These are phyloP conservation scores for Exocentrus adspersus DNA, from an alignment of 2,888 invertebrate genomes.

Conservation along the genomic window DNA sequence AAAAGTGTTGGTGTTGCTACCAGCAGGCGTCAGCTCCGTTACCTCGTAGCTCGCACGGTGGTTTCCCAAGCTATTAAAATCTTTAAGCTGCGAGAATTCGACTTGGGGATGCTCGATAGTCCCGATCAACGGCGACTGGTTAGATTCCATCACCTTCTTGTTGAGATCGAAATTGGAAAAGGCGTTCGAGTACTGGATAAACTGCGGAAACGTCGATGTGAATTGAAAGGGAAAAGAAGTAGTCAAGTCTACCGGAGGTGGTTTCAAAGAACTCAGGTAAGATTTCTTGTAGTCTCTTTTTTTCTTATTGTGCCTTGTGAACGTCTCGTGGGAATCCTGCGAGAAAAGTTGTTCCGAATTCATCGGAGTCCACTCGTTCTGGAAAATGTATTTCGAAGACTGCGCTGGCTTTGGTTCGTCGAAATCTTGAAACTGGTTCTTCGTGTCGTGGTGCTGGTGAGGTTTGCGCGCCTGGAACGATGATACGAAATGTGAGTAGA, in stretches of 20 bases:
- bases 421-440: not conserved
- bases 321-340: not conserved
- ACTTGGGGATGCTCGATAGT: slow-evolving; percentile 23
- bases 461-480: slow-evolving; percentile 5
- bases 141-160: slow-evolving; percentile 9
- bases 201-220: not conserved
- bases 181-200: not conserved
- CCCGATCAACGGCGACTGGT: slow-evolving; percentile 23
- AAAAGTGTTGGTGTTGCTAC: not conserved
- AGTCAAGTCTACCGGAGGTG: slow-evolving; percentile 15
- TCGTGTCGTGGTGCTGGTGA: not conserved
- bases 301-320: not conserved
- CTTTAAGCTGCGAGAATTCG: slow-evolving; percentile 9
- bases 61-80: slow-evolving; percentile 22
- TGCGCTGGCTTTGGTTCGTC: slow-evolving; percentile 5
- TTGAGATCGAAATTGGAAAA: slow-evolving; percentile 4
- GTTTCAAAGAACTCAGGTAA: slow-evolving; percentile 5
- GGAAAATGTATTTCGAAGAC: not conserved
- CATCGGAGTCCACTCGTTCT: slow-evolving; percentile 15
- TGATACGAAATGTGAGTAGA: too few relatives aligned
- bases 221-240: slow-evolving; percentile 17
- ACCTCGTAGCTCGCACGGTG: slow-evolving; percentile 28
- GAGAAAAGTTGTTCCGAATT: slow-evolving; percentile 8
- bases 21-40: slow-evolving; percentile 16
- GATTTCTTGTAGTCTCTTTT: slow-evolving; percentile 11